Percentiles rank a stretch among this genome's conserved stretches.
Evolutionary conservation across 2,797 vertebrate species (phyloP).

Genomic region (Phrynocephalus forsythii): DNA sequence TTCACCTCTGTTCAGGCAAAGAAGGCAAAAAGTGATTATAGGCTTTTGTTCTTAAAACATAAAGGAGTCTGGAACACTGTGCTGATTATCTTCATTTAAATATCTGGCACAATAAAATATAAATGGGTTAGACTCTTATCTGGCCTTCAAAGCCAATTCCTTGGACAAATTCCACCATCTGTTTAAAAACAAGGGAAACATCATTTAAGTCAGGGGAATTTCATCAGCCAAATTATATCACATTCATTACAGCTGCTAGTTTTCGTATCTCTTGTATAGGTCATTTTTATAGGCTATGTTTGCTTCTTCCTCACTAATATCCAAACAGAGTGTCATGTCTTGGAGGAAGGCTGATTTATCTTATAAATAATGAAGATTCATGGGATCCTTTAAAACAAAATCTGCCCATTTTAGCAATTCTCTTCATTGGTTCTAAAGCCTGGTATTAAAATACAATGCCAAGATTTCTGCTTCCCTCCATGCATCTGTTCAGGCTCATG

Average conservation of each 20-base stretch:
- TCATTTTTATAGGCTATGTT: slow-evolving; percentile 16
- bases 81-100: background rate
- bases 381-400: slow-evolving; percentile 3
- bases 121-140: slow-evolving; percentile 6
- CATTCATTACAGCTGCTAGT: background rate
- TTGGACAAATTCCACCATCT: slow-evolving; percentile 9
- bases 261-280: background rate
- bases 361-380: slow-evolving; percentile 11
- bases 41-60: background rate
- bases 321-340: slow-evolving; percentile 6
- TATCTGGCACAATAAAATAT: background rate
- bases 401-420: slow-evolving; percentile 10
- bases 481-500: slow-evolving; percentile 28
- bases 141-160: background rate
- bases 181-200: slow-evolving; percentile 20
- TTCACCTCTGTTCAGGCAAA: background rate
- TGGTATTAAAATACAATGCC: slow-evolving; percentile 28
- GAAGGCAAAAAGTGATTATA: background rate
- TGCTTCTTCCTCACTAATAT: background rate
- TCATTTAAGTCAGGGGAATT: background rate
- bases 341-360: background rate
- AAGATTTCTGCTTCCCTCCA: slow-evolving; percentile 23
- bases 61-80: slow-evolving; percentile 6
- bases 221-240: slow-evolving; percentile 11
- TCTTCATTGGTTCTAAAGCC: slow-evolving; percentile 14